phyloP scores from a whole-genome alignment of 2,888 invertebrate genomes.

The Lymantria dispar region DNA sequence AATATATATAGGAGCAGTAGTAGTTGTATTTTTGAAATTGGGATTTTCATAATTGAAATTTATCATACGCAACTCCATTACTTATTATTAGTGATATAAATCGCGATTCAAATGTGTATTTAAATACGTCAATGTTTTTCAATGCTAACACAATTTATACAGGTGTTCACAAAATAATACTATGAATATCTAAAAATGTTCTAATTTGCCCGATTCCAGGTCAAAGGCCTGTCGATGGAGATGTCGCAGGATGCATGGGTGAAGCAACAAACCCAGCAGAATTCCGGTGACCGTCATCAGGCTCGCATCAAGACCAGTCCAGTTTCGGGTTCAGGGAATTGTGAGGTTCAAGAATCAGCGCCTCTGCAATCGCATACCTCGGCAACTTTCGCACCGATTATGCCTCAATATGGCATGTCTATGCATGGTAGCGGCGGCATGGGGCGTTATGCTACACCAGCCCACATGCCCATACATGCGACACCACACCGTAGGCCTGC shows the following conservation, averaged over 20 bases:
- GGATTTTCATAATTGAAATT: too few relatives aligned
- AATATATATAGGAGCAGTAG: too few relatives aligned
- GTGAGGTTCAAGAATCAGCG: conserved; percentile 84
- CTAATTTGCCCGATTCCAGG: conserved; percentile 49
- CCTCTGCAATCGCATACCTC: conserved; percentile 56
- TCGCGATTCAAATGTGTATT: conserved; percentile 7
- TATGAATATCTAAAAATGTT: not conserved
- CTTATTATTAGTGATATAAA: too few relatives aligned
- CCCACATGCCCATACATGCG: conserved; percentile 83
- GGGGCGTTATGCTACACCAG: conserved; percentile 74
- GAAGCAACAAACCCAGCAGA: conserved; percentile 73
- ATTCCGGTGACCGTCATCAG: conserved; percentile 65
- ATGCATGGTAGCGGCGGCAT: conserved; percentile 68
- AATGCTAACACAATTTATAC: conserved; percentile 11
- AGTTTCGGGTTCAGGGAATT: conserved; percentile 68
- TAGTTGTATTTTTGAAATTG: too few relatives aligned
- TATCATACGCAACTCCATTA: too few relatives aligned
- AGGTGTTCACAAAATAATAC: conserved; percentile 9
- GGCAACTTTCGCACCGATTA: conserved; percentile 70
- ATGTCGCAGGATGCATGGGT: conserved; percentile 79
- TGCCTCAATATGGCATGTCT: conserved; percentile 67
- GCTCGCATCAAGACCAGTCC: conserved; percentile 74
- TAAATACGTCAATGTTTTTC: not conserved
- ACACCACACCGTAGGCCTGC: conserved; percentile 70
- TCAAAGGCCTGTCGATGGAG: conserved; percentile 77